Evolutionary conservation across 2,797 vertebrate species (phyloP).

Genomic region (Halcyon smyrnensis): DNA sequence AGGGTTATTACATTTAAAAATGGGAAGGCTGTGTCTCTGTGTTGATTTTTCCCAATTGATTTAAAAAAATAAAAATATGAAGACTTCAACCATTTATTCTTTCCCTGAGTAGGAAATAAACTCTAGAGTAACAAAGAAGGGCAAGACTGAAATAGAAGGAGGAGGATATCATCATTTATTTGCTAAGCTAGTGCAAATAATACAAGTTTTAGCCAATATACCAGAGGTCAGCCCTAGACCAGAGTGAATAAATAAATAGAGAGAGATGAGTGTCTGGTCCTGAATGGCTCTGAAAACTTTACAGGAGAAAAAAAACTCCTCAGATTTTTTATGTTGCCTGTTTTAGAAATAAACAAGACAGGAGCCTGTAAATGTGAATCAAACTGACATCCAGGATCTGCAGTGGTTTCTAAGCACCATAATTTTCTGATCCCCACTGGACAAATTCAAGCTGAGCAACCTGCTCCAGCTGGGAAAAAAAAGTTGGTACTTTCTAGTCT

Average conservation of each 20-base stretch:
- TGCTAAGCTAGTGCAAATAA: neutral
- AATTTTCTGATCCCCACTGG: no score
- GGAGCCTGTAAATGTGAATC: neutral
- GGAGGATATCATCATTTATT: neutral
- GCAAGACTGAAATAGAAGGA: neutral
- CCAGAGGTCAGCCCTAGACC: neutral
- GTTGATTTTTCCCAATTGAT: no score
- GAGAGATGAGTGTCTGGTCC: neutral
- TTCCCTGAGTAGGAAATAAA: neutral
- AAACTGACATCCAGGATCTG: no score
- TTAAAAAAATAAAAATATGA: no score
- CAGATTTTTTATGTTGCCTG: neutral
- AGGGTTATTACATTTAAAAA: no score
- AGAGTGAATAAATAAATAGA: rapidly evolving
- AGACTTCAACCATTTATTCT: rapidly evolving
- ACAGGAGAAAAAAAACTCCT: neutral
- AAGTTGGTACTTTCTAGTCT: neutral
- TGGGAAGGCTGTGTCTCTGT: no score
- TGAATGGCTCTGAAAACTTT: neutral
- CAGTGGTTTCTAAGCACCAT: no score
- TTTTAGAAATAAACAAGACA: neutral
- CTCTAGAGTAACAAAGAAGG: neutral
- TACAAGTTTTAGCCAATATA: neutral
- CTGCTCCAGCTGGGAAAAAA: no score
- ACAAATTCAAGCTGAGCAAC: no score